Evolutionary conservation across 1,140 invertebrate genomes (phyloP), one percentile per base, ranked within the genome.

Genomic region (Drosophila melanica): DNA sequence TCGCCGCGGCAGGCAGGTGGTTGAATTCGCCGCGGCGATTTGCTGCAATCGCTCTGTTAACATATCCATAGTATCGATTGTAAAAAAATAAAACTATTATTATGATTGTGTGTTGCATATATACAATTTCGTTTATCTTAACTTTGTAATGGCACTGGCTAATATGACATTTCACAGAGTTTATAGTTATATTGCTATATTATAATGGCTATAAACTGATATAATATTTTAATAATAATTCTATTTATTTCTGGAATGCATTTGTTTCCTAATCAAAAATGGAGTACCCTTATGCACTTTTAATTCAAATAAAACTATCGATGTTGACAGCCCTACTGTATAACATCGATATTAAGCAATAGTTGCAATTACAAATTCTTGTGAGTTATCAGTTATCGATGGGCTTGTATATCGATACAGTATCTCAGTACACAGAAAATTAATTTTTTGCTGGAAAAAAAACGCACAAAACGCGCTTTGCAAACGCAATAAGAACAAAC

Each of bases 381-480:
- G 37, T 1, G 16, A 10, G 11, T 3, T 58, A 67, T 72, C 69
- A 10, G 11, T 3, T 58, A 67, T 72, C 69, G 63, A 53, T 67
- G 45, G 18, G 37, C 53, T 67, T 8, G 39, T 72, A 44, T 72
- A 72, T 72, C 69, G 69, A 72, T 72, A 72, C 54, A 47, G 35
- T 72, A 72, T 72, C 63, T 67, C 47, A 70, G 79, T 82, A 82
- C 79, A 82, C 79, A 82, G 79, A 85, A 85, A 85, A 87, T 75
- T 81, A 69, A 72, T 27, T 74, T 73, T 77, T 72, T 77, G 64
- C 65, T 66, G 58, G 41, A 59, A 57, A 84, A 86, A 86, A 48
- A 85, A 81, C 81, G 81, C 81, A 85, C 81, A 85, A 85, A 87
- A 45, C 55, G 66, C 75, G 47, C 73, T 37, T 45, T 39, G 74